Evolutionary conservation across 2,113 vertebrate species (phyloP).

Genomic region (Halcyon senegalensis): DNA sequence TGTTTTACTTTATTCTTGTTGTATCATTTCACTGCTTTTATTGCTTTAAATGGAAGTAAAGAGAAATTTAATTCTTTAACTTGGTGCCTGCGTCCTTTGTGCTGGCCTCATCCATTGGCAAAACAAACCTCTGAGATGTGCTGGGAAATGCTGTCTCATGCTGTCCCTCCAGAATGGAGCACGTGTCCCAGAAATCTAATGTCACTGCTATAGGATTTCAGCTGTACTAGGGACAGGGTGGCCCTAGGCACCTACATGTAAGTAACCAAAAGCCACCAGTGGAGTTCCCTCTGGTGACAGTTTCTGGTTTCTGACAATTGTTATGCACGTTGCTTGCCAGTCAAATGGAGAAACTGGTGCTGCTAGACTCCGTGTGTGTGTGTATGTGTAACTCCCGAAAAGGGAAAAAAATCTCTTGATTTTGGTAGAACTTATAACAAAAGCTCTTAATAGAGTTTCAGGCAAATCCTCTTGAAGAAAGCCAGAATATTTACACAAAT

Average conservation of each 20-base stretch:
- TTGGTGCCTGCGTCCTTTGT: no score
- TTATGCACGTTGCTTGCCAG: background rate
- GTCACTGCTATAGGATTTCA: background rate
- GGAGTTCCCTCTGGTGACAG: background rate
- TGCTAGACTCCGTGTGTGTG: background rate
- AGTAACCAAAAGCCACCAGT: background rate
- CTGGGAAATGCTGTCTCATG: background rate
- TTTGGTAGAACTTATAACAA: background rate
- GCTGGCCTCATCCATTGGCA: no score
- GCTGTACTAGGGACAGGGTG: background rate
- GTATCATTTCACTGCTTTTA: no score
- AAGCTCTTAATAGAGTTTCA: background rate
- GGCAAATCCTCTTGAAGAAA: background rate
- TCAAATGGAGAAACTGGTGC: background rate
- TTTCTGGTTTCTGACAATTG: background rate
- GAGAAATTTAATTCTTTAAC: no score
- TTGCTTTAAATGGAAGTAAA: no score
- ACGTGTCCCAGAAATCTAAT: background rate
- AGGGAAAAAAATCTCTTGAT: background rate
- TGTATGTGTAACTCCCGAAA: background rate
- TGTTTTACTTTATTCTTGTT: no score
- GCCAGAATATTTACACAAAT: background rate
- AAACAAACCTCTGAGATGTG: background rate
- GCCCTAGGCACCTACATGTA: fast-evolving
- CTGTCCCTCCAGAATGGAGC: background rate